These are phyloP conservation scores for Amphibalanus amphitrite DNA, from an alignment of 1,140 invertebrate genomes.

Conservation along the genomic window DNA sequence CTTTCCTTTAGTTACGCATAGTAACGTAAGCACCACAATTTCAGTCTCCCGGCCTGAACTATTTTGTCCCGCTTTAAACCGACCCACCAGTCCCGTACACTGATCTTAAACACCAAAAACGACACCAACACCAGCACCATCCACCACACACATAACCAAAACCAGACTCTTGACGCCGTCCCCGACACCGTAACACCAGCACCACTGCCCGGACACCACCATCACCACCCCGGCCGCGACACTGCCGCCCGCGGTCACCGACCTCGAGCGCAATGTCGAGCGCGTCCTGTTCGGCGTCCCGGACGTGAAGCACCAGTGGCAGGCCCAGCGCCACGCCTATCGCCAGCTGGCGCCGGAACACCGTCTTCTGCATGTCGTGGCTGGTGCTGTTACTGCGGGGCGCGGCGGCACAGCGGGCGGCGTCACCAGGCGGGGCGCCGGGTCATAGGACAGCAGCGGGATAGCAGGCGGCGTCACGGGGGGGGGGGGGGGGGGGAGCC, in stretches of 20 bases:
- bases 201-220: no score
- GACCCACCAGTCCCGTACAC: no score
- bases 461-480: not conserved
- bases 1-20: no score
- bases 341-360: constrained; percentile 27
- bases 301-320: constrained; percentile 30
- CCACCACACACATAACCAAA: no score
- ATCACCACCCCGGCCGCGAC: no score
- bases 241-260: constrained; percentile 2
- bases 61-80: no score
- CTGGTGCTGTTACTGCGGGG: constrained; percentile 16
- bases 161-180: no score
- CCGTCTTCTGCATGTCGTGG: constrained; percentile 23
- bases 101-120: no score
- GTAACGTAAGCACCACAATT: no score
- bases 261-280: constrained; percentile 28
- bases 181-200: no score
- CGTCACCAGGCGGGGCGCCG: not conserved
- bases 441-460: not conserved
- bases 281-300: constrained; percentile 29
- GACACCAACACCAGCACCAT: no score
- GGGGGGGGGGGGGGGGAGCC: not conserved
- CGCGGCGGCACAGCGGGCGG: constrained; percentile 10
- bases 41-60: no score
- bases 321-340: constrained; percentile 26